phyloP scores from a whole-genome alignment of 2,888 invertebrate genomes.

The Ferrisia virgata region DNA sequence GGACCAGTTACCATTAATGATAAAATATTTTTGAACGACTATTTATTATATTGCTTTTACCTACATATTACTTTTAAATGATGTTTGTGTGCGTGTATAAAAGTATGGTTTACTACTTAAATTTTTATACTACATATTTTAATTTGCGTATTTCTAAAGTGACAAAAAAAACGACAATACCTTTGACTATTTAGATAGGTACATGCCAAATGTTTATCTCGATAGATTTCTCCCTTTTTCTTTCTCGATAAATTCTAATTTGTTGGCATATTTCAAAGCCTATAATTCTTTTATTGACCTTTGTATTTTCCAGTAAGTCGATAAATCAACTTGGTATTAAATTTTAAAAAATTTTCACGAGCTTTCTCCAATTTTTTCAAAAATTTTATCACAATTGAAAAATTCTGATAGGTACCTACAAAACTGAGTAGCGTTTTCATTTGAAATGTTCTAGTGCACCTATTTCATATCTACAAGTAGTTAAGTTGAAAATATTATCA shows the following conservation, averaged over 20 bases:
- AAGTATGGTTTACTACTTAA: neutral
- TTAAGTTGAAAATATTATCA: neutral
- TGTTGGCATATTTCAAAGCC: no score
- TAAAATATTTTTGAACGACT: slow-evolving; percentile 32
- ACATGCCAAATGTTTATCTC: no score
- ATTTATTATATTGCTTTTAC: slow-evolving; percentile 1
- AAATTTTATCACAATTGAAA: no score
- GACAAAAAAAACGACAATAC: neutral
- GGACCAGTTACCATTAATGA: slow-evolving; percentile 41
- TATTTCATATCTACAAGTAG: neutral
- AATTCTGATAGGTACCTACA: no score
- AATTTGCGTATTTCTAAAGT: neutral
- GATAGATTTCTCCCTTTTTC: no score
- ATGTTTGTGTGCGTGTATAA: neutral
- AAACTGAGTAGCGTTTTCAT: neutral
- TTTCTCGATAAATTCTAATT: neutral
- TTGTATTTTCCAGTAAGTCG: no score
- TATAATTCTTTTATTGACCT: no score
- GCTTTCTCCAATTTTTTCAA: no score
- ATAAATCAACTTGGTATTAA: no score
- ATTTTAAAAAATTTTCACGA: no score
- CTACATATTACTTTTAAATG: neutral
- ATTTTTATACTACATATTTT: neutral
- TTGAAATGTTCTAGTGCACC: neutral
- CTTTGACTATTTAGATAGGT: neutral